Base-by-base conservation (phyloP, 2,888 invertebrate species). In the Buathra laborator region DNA sequence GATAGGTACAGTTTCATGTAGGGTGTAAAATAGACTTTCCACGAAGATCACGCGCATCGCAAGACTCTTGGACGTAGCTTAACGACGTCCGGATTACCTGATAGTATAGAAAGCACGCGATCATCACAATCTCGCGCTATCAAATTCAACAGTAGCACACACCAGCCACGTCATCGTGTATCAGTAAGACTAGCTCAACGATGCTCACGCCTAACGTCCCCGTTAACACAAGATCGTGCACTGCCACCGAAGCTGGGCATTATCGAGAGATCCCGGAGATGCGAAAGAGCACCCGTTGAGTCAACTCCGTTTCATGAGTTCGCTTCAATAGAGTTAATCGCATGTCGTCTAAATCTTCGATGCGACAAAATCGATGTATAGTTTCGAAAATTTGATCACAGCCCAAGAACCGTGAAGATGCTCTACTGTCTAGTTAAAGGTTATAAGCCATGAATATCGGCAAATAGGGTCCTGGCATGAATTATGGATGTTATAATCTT, bases 71-170 rank as follows among this genome's bases (percentile, higher is more conserved):
- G 19, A 67, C 44, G 80, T 74, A 48, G 46, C 72, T 44, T 67
- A 48, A 80, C 80, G 67, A 67, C 72, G 53, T 67, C 46, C 46
- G 56, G 29, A 74, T 74, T 67, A 80, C 16, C 72, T 67, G 67
- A 66, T 67, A 46, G 56, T 46, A 44, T 67, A 51, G 16, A 32
- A 46, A 32, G 48, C 9, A 48, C n/a, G 71, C 64, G 67, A 74
- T 56, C 56, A 29, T 44, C 43, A 67, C 32, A 74, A 80, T 67
- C 74, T 46, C 1, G 59, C 67, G 66, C 59, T 80, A 74, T 67
- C 66, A 72, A 66, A 53, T 53, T 29, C 56, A 51, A 53, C 72
- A 66, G 51, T 37, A 51, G 70, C 48, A 43, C 48, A 43, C 37
- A 68, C 46, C 24, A 71, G 56, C 51, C 43, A 32, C 71, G 71